A percentile compares a stretch with the other conserved stretches of the same genome.
Conservation (phyloP, 2,888 invertebrate genomes). For the Eupeodes luniger region DNA sequence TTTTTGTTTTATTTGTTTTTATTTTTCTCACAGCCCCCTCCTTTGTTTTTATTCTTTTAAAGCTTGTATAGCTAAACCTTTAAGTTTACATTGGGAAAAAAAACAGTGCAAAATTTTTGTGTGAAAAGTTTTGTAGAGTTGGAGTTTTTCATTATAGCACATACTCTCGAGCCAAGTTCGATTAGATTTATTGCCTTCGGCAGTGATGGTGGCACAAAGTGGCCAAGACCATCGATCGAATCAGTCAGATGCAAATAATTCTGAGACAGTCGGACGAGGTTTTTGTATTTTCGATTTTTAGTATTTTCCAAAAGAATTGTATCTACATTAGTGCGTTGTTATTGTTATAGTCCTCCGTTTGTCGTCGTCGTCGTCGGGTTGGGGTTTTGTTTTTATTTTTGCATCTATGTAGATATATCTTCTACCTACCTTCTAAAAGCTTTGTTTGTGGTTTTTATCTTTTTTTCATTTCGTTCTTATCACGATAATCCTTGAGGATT, state of each 20-base stretch:
- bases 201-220: constrained; percentile 71
- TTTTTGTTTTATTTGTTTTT: constrained; percentile 44
- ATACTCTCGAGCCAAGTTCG: constrained; percentile 45
- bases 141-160: constrained; percentile 52
- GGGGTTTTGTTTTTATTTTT: not conserved
- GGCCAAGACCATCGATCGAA: constrained; percentile 72
- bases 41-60: not conserved
- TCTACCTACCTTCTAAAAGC: too few species aligned
- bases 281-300: constrained; percentile 43
- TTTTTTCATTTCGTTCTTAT: constrained; percentile 21
- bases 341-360: constrained; percentile 3
- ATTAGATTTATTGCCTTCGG: constrained; percentile 67
- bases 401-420: too few species aligned
- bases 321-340: not conserved
- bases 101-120: constrained; percentile 38
- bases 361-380: constrained; percentile 32
- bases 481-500: constrained; percentile 53
- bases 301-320: constrained; percentile 34
- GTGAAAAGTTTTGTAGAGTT: constrained; percentile 62
- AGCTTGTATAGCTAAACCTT: not conserved
- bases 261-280: constrained; percentile 26
- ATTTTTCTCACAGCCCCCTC: constrained; percentile 41
- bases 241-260: constrained; percentile 75
- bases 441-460: not conserved
- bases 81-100: constrained; percentile 10